Evolutionary conservation across 2,888 invertebrate genomes (phyloP).

Genomic region (Lepidochrysops patricia): DNA sequence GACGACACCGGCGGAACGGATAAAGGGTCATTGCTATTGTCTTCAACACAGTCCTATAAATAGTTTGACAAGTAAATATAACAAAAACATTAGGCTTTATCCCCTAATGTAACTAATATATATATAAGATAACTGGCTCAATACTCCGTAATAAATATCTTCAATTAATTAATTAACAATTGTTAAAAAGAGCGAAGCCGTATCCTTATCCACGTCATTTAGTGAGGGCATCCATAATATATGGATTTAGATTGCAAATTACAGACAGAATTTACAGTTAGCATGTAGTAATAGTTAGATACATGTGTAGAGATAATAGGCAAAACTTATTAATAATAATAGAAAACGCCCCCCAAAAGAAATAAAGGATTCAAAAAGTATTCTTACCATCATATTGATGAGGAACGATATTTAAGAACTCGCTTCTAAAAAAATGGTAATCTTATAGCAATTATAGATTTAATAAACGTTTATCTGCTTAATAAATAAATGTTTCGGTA

Average conservation of each 20-base stretch:
- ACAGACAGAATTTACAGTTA: not conserved
- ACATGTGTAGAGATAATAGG: not conserved
- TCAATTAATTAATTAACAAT: not conserved
- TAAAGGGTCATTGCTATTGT: slow-evolving; percentile 55
- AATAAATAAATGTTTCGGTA: not conserved
- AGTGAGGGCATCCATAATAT: not conserved
- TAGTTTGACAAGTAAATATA: slow-evolving; percentile 20
- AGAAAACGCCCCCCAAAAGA: slow-evolving; percentile 2
- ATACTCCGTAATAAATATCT: no score
- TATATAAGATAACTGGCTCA: no score
- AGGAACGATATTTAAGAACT: not conserved
- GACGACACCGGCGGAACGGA: slow-evolving; percentile 37
- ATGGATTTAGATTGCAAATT: not conserved
- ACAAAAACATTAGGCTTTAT: not conserved
- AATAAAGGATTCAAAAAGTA: not conserved
- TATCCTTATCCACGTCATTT: not conserved
- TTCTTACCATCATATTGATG: not conserved
- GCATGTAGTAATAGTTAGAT: not conserved
- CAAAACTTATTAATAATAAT: not conserved
- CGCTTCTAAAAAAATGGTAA: not conserved
- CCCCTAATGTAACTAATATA: not conserved
- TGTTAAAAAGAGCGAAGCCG: not conserved
- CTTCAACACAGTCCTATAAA: slow-evolving; percentile 60
- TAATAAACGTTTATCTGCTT: not conserved
- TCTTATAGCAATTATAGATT: not conserved